Evolutionary conservation across 2,113 vertebrate species (phyloP).

Genomic region (human): DNA sequence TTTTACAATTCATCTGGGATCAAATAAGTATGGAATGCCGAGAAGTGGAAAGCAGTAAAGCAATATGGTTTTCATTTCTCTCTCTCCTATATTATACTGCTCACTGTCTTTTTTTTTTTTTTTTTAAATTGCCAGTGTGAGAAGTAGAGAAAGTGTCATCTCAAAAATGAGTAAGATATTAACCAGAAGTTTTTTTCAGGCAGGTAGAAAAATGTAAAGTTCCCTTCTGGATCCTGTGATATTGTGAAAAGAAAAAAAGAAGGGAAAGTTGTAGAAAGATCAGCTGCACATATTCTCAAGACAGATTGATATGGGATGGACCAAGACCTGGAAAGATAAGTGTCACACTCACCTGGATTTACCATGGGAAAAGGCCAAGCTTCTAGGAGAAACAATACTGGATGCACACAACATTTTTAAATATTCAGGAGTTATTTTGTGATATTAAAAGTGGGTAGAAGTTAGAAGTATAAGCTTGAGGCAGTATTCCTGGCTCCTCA

Average conservation of each 20-base stretch:
- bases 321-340: not conserved
- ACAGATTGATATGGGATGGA: not conserved
- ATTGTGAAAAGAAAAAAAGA: not conserved
- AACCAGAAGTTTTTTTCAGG: not conserved
- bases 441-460: not conserved
- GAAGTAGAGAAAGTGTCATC: accelerated
- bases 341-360: too few species aligned
- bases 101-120: not conserved
- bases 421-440: not conserved
- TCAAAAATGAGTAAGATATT: not conserved
- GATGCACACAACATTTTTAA: not conserved
- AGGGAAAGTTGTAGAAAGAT: too few species aligned
- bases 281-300: accelerated
- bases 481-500: not conserved
- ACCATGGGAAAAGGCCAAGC: not conserved
- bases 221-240: not conserved
- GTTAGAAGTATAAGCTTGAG: not conserved
- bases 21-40: not conserved
- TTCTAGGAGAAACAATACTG: not conserved
- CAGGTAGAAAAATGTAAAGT: not conserved
- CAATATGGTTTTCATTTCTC: not conserved
- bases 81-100: not conserved
- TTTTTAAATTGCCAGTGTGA: not conserved
- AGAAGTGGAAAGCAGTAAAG: not conserved
- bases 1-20: not conserved